Evolutionary conservation across 2,113 vertebrate species (phyloP).

Genomic region (Astur gentilis): DNA sequence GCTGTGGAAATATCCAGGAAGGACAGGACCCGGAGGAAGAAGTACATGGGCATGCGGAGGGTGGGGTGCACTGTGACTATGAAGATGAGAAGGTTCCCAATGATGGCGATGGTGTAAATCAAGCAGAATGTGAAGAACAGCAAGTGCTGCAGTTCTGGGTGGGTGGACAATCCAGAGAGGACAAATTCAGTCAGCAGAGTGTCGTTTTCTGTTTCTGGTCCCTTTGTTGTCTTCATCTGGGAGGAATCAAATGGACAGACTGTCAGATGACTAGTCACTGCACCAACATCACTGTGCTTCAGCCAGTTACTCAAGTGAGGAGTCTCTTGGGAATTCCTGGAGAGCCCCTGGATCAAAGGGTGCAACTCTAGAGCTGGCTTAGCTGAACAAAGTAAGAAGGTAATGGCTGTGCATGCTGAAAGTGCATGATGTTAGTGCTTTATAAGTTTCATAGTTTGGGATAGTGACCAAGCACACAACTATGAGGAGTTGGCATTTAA

Average conservation of each 20-base stretch:
- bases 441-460: background rate
- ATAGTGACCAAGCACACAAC: background rate
- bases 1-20: background rate
- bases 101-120: background rate
- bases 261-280: background rate
- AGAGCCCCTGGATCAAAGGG: background rate
- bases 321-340: background rate
- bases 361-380: background rate
- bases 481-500: background rate
- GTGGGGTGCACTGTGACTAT: background rate
- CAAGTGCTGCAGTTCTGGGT: background rate
- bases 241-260: background rate
- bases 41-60: background rate
- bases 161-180: constrained; percentile 2
- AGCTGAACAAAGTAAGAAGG: background rate
- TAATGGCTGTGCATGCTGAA: background rate
- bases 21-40: background rate
- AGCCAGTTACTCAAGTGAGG: background rate
- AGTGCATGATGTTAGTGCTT: rapidly evolving
- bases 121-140: background rate
- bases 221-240: background rate
- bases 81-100: background rate
- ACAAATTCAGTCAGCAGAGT: background rate
- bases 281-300: background rate
- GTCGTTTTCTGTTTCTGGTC: background rate